A percentile compares a stretch with the other conserved stretches of the same genome.
Evolutionary conservation across 2,113 vertebrate species (phyloP).

Genomic region (Semnopithecus entellus): DNA sequence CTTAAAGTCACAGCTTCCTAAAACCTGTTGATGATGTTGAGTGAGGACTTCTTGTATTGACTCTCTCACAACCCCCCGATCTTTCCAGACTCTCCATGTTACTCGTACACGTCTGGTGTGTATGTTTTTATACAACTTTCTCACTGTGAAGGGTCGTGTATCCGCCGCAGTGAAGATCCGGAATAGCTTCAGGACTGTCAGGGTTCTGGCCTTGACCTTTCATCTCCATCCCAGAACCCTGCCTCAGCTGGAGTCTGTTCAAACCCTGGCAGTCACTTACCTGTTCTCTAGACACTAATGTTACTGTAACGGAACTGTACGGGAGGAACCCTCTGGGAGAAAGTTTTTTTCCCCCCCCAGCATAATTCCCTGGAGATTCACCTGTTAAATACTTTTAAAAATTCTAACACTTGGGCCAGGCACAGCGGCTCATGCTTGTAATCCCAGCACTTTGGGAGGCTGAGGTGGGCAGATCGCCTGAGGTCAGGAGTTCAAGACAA

Average conservation of each 20-base stretch:
- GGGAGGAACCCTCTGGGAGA: no score
- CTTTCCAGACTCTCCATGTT: background rate
- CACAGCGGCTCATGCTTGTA: no score
- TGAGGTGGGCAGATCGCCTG: no score
- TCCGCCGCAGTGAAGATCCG: rapidly evolving
- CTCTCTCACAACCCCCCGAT: background rate
- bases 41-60: background rate
- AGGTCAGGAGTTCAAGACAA: no score
- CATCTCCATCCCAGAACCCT: background rate
- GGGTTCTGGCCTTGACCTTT: background rate
- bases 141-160: background rate
- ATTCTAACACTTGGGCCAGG: background rate
- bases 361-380: background rate
- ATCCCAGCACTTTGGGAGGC: no score
- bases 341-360: no score
- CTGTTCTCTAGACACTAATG: background rate
- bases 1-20: background rate
- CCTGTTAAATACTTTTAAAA: background rate
- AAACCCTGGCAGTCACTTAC: background rate
- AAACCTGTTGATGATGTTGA: background rate
- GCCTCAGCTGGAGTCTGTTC: no score
- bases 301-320: rapidly evolving
- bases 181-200: background rate
- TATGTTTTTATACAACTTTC: no score
- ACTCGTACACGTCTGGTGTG: no score